Base-by-base conservation (phyloP, 2,797 vertebrate species). In the Rhinophrynus dorsalis region DNA sequence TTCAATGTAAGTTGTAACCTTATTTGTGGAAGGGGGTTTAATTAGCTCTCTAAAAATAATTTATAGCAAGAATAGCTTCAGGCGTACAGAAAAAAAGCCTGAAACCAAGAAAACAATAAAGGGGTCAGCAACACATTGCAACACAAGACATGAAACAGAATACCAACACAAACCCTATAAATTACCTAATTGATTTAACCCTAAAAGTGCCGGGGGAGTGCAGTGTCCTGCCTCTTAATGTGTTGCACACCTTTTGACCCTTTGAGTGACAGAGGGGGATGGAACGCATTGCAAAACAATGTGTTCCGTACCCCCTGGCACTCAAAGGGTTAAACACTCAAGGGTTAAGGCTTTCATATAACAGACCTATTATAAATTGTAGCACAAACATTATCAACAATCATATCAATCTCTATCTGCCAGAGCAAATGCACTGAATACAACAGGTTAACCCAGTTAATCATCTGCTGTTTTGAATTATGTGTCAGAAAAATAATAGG, bases 381-480 rank as follows among this genome's bases (percentile, higher is more conserved):
- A 42, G 21, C 61, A 52, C 47, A 65, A 42, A 60, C 51, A 42
- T 40, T 59, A 73, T 72, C 54, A 44, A 21, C 27, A 24, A 58
- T 72, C 60, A 64, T 58, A 73, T 66, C 62, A 58, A 59, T 65
- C 69, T 73, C 51, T 29, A 26, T n/a, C 17, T 23, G 59, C 32
- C 13, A 42, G 60, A 40, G 54, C 45, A 58, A 73, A 73, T 59
- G 47, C 52, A n/a, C 61, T 59, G 54, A 65, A 73, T 66, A 30
- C 51, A 62, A 56, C 35, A 73, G 69, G 69, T 66, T 73, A 66
- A 66, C 54, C 55, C 69, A 73, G 44, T 73, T 59, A 42, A 73
- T 73, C 54, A 60, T 59, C 45, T n/a, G 37, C 15, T 32, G 32
- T 48, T 73, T 50, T 30, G 62, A 65, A 72, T 65, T 73, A 66